phyloP scores from a whole-genome alignment of 2,113 vertebrate genomes.

The Clupea harengus region DNA sequence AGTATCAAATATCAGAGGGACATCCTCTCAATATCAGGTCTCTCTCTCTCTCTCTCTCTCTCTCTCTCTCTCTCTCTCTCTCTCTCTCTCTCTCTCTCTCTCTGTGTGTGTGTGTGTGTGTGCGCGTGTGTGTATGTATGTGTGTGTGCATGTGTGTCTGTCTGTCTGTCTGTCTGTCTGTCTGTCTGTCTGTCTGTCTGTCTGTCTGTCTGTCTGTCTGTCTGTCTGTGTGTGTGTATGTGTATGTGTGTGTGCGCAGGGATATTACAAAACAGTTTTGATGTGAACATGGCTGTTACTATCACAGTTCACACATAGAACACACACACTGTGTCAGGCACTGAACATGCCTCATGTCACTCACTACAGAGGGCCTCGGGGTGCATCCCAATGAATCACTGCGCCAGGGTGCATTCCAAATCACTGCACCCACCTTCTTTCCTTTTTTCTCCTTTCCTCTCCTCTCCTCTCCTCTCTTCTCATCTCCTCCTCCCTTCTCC shows the following conservation, averaged over 20 bases:
- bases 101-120: not conserved
- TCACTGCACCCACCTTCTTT: conserved; percentile 4
- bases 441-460: not conserved
- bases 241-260: not conserved
- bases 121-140: not conserved
- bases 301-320: no score
- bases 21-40: not conserved
- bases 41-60: not conserved
- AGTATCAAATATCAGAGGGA: not conserved
- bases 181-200: not conserved
- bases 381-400: no score
- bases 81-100: no score
- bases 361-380: no score
- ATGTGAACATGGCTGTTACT: no score
- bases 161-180: not conserved
- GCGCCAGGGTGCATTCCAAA: no score
- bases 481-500: not conserved
- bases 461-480: not conserved
- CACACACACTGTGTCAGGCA: no score
- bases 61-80: no score
- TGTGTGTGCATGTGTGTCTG: not conserved
- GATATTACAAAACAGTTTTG: no score
- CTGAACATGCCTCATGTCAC: no score
- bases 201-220: not conserved
- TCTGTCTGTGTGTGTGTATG: not conserved